These are phyloP conservation scores for Thymelicus sylvestris DNA, from an alignment of 2,888 invertebrate species.

Conservation along the genomic window DNA sequence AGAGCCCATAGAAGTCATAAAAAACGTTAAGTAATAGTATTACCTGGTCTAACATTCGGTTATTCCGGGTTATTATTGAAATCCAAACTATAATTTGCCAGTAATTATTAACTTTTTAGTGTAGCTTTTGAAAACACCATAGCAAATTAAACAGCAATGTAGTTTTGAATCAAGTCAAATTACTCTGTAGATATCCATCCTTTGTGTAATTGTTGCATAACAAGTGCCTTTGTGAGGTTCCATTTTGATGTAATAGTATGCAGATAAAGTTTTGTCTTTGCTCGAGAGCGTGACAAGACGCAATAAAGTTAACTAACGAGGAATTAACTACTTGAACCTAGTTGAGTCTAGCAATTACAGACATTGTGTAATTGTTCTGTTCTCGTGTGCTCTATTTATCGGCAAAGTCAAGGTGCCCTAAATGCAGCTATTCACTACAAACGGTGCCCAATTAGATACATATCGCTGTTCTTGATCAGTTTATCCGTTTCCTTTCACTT, in stretches of 20 bases:
- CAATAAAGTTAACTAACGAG: constrained; percentile 38
- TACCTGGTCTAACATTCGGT: too few relatives aligned
- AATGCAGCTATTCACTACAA: constrained; percentile 29
- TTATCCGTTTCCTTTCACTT: constrained; percentile 30
- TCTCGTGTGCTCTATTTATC: constrained; percentile 35
- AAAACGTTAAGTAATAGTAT: too few relatives aligned
- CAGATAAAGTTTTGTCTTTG: constrained; percentile 38
- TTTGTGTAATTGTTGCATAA: constrained; percentile 32
- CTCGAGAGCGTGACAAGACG: constrained; percentile 37
- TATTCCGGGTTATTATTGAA: too few relatives aligned
- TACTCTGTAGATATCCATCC: constrained; percentile 21
- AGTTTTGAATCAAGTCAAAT: constrained; percentile 26
- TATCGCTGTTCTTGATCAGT: constrained; percentile 27
- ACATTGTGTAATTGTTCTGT: constrained; percentile 35
- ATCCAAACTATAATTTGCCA: too few relatives aligned
- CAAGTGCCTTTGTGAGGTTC: constrained; percentile 31
- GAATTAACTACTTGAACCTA: constrained; percentile 38
- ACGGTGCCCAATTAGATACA: constrained; percentile 24
- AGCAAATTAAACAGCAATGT: background rate
- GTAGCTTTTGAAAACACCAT: too few relatives aligned
- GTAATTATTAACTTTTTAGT: too few relatives aligned
- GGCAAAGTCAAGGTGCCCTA: constrained; percentile 37
- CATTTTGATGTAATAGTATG: constrained; percentile 37
- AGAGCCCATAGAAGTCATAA: too few relatives aligned
- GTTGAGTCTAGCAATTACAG: constrained; percentile 36